Base-by-base conservation (phyloP, 2,888 invertebrate species). In the Ormyrus nitidulus region DNA sequence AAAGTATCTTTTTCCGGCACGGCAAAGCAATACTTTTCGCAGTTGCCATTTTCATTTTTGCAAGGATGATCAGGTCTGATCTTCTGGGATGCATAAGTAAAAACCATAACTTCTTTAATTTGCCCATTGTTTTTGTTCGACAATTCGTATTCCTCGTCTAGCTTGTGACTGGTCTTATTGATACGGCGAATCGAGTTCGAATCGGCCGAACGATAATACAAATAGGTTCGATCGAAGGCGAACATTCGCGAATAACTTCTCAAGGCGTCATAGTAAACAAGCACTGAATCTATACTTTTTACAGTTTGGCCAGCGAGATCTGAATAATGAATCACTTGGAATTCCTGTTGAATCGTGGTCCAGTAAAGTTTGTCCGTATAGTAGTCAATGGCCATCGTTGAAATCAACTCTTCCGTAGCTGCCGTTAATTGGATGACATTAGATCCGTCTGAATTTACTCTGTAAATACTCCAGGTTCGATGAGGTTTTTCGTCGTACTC, bases 21-120 rank as follows among this genome's bases (percentile, higher is more conserved):
- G 3, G 58, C 78, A 19, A 73, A 79, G 53, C 72, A 72, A 48
- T 65, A 73, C 44, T 62, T 53, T n/a, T 68, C 48, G 53, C 73
- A 71, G 2, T 34, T 58, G 4, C 70, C 70, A 10, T 58, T 70
- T 4, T 54, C 54, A 5, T 13, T 8, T 48, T 34, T 34, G 10
- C 65, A 77, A 4, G 71, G 71, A 54, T 68, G 78, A 44, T 66
- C 46, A 2, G 19, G 13, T n/a, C 62, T 62, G 5, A 68, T 11
- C 49, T 72, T 61, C 34, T 69, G 61, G 5, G 49, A 49, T 0
- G 49, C 58, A 64, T 69, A 68, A 11, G 49, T 56, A 48, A 59
- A 62, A n/a, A 58, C 19, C 58, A 65, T 48, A 7, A 74, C 70
- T 13, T 75, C 62, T 5, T 44, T 65, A n/a, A 79, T 75, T 7